phyloP scores from a whole-genome alignment of 2,797 vertebrate species.

The Rhyacichthys aspro region DNA sequence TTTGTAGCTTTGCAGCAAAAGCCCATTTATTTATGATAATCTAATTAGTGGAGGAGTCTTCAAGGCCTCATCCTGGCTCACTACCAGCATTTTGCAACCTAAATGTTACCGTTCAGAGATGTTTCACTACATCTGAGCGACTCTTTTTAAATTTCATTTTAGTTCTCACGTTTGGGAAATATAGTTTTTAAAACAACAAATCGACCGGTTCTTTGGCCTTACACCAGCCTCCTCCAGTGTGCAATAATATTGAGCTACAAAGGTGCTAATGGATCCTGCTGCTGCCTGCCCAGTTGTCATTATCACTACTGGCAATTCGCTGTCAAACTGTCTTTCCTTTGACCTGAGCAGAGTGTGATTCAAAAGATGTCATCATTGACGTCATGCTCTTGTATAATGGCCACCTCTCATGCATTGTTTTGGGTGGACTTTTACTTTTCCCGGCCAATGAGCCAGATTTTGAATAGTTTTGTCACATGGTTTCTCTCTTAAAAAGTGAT shows the following conservation, averaged over 20 bases:
- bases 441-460: not conserved
- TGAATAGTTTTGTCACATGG: not conserved
- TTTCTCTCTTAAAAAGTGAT: not conserved
- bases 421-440: not conserved
- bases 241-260: not conserved
- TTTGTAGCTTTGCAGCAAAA: slow-evolving; percentile 7
- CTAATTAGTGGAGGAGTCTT: slow-evolving; percentile 1
- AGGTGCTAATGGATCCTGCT: not conserved
- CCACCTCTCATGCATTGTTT: not conserved
- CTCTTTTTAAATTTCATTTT: not conserved
- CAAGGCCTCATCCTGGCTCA: not conserved
- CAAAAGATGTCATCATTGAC: slow-evolving; percentile 5
- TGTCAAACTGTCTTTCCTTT: not conserved
- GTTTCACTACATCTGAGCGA: not conserved
- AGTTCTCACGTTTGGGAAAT: not conserved
- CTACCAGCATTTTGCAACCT: not conserved
- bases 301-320: not conserved
- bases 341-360: slow-evolving; percentile 1
- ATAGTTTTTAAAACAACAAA: not conserved
- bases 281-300: slow-evolving; percentile 4
- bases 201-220: not conserved
- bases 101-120: not conserved
- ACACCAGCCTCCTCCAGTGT: not conserved
- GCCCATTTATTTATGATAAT: not conserved
- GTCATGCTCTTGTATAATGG: not conserved